phyloP scores from a whole-genome alignment of 2,113 vertebrate species.

The Desmodus rotundus region DNA sequence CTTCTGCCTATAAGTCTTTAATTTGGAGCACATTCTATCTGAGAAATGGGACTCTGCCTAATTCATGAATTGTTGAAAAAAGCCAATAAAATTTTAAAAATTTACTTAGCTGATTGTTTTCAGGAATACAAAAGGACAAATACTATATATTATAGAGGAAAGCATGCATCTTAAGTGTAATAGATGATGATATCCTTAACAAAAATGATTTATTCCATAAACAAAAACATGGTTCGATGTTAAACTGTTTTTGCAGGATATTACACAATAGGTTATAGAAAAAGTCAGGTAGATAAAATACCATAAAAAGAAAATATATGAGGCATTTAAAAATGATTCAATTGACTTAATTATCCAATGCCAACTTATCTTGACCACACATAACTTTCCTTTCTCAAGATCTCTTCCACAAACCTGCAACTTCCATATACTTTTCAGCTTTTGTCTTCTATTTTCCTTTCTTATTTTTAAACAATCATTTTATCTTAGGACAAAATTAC shows the following conservation, averaged over 20 bases:
- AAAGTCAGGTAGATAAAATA: neutral
- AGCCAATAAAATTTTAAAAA: neutral
- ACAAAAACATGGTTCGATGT: neutral
- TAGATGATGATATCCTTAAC: neutral
- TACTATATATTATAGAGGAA: neutral
- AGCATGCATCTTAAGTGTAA: neutral
- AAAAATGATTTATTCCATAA: neutral
- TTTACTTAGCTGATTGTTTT: neutral
- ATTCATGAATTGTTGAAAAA: neutral
- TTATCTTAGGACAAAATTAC: neutral
- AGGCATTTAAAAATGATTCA: neutral
- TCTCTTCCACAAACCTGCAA: neutral
- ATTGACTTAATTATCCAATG: neutral
- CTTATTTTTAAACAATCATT: neutral
- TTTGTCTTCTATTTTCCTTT: neutral
- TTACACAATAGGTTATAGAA: neutral
- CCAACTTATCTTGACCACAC: neutral
- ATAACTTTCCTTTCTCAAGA: neutral
- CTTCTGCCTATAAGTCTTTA: neutral
- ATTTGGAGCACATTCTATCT: neutral
- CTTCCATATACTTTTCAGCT: neutral
- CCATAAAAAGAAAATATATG: neutral
- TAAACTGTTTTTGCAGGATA: neutral
- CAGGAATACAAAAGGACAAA: neutral
- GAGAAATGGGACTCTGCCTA: neutral